A percentile compares a stretch with the other conserved stretches of the same genome.
These are phyloP conservation scores for Caradrina clavipalpis DNA, from an alignment of 2,888 invertebrate genomes.

Conservation along the genomic window DNA sequence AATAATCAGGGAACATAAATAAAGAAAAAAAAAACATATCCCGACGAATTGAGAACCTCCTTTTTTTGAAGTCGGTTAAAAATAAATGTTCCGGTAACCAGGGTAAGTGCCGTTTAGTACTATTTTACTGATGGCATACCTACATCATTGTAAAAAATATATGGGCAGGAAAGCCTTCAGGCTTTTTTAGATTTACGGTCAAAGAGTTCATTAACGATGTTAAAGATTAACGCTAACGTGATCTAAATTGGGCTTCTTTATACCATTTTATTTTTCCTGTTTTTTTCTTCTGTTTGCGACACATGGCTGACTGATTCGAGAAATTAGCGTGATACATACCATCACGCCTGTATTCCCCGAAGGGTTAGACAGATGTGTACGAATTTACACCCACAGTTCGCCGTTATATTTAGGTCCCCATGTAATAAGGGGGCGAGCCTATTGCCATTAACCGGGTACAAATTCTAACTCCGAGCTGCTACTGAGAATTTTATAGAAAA, in stretches of 20 bases:
- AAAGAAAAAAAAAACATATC: too few species aligned
- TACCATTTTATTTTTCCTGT: slow-evolving; percentile 33
- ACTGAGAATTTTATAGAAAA: too few species aligned
- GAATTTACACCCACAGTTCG: too few species aligned
- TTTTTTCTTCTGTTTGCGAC: slow-evolving; percentile 14
- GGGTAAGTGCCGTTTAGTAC: slow-evolving; percentile 10
- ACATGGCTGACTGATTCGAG: slow-evolving; percentile 21
- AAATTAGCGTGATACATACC: slow-evolving; percentile 39
- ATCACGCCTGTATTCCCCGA: too few species aligned
- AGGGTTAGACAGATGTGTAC: too few species aligned
- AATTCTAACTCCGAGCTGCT: too few species aligned
- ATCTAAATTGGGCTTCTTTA: slow-evolving; percentile 49
- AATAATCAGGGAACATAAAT: too few species aligned
- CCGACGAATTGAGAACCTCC: too few species aligned
- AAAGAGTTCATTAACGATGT: slow-evolving; percentile 54
- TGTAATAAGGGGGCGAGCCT: too few species aligned
- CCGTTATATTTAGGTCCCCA: too few species aligned
- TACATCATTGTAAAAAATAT: slow-evolving; percentile 32
- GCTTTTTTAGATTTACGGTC: slow-evolving; percentile 50
- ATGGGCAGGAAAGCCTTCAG: slow-evolving; percentile 18
- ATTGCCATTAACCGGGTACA: too few species aligned
- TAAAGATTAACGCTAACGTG: slow-evolving; percentile 55
- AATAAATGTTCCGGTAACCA: slow-evolving; percentile 18
- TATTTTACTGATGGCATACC: slow-evolving; percentile 6
- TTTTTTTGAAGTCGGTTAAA: too few species aligned